phyloP scores from a whole-genome alignment of 1,140 invertebrate genomes.

The Platorchestia sp. region DNA sequence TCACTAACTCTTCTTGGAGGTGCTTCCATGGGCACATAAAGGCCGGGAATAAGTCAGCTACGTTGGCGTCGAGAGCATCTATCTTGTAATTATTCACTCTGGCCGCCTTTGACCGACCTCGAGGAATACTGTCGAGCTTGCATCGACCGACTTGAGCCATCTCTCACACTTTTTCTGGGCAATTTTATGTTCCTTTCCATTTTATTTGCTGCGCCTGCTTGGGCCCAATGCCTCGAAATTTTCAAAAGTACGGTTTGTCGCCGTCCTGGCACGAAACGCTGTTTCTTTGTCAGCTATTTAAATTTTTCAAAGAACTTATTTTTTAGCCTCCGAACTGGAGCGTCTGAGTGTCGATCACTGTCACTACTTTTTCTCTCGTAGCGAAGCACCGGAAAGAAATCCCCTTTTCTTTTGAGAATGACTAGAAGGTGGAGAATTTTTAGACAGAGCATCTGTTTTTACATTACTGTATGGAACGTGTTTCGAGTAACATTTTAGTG shows the following conservation, averaged over 20 bases:
- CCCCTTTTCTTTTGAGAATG: not conserved
- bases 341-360: not conserved
- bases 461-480: not conserved
- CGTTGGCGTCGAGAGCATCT: not conserved
- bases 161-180: not conserved
- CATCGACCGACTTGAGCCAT: not conserved
- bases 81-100: not conserved
- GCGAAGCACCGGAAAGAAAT: not conserved
- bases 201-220: not conserved
- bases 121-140: not conserved
- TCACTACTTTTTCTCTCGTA: not conserved
- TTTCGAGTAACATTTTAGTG: not conserved
- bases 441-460: not conserved
- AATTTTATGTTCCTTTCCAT: not conserved
- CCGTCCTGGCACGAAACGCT: not conserved
- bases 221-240: not conserved
- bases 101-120: not conserved
- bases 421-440: not conserved
- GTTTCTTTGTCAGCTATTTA: constrained; percentile 9
- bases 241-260: not conserved
- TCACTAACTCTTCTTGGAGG: not conserved
- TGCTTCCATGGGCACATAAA: not conserved
- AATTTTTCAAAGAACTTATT: not conserved
- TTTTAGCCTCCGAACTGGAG: not conserved
- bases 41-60: not conserved